Evolutionary conservation across 2,113 vertebrate species (phyloP), one percentile per base, ranked within the genome.

Genomic region (Excalfactoria chinensis): DNA sequence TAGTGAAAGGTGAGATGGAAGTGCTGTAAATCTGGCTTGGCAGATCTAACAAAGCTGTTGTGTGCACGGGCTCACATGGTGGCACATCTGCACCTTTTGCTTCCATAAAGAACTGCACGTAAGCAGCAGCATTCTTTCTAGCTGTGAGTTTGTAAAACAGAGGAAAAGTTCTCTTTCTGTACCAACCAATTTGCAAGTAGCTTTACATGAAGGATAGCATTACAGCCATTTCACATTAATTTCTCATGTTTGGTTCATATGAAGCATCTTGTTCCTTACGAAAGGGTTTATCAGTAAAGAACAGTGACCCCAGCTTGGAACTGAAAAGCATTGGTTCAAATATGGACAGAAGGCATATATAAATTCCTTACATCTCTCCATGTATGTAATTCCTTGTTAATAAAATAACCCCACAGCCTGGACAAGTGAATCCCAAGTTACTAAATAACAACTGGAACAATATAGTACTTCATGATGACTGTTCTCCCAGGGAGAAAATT

Each of bases 11-110:
- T 4, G 26, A 43, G 30, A 44, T 3, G 5, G 2, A 62, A 71
- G 41, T 43, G 78, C 69, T 41, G 7, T 16, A 10, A 58, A 44
- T 15, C 79, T 76, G 83, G 53, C 69, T 53, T 41, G 75, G 83
- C 35, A 30, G 23, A 14, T 12, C 9, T 6, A 59, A 49, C 22
- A 22, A 11, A 32, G 44, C 0, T 32, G 48, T 3, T 14, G 44
- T 4, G n/a, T 1, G 6, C 41, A 21, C 2, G 2, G n/a, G 53
- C 55, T 55, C 23, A 43, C 2, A 1, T 22, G 37, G 30, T 13
- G 14, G 11, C 2, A 6, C 34, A 7, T 8, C 11, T 7, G 21
- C 23, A 25, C 0, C 6, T 84, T 86, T 64, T 13, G 8, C 15
- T 55, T 49, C 72, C 55, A n/a, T 18, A 41, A 55, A 53, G 63